phyloP scores from a whole-genome alignment of 2,113 vertebrate species.

The Hippocampus abdominalis region DNA sequence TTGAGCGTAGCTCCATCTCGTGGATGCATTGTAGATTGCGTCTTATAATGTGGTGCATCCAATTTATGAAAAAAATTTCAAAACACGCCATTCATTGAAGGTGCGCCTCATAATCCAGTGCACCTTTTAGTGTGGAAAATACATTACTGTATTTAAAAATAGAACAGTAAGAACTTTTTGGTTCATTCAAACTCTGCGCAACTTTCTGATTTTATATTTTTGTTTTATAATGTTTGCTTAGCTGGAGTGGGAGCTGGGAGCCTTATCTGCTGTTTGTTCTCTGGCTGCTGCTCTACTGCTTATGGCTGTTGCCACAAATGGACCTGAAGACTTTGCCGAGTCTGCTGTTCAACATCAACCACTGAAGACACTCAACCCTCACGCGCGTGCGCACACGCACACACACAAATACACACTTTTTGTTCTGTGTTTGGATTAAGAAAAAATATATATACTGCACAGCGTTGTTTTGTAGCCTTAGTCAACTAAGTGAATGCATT shows the following conservation, averaged over 20 bases:
- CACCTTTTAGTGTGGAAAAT: too few species aligned
- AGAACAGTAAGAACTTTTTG: too few species aligned
- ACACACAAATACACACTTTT: neutral
- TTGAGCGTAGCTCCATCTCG: too few species aligned
- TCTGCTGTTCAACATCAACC: conserved; percentile 61
- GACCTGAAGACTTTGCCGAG: conserved; percentile 63
- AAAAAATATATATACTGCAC: too few species aligned
- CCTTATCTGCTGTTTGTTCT: conserved; percentile 81
- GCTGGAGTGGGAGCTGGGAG: conserved; percentile 54
- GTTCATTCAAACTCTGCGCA: neutral
- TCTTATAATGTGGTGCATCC: too few species aligned
- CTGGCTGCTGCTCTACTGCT: conserved; percentile 88
- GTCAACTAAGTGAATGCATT: neutral
- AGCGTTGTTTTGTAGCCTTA: too few species aligned
- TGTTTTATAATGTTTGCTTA: conserved; percentile 17
- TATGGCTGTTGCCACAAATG: conserved; percentile 86
- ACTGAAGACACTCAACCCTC: conserved; percentile 33
- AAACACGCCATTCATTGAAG: too few species aligned
- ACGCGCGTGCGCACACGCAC: neutral
- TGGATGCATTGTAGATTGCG: too few species aligned
- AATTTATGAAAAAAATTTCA: too few species aligned
- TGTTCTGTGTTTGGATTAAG: too few species aligned
- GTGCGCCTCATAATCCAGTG: too few species aligned
- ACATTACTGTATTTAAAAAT: too few species aligned
- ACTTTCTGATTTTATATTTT: conserved; percentile 1